Evolutionary conservation across 2,888 invertebrate species (phyloP), one percentile per base, ranked within the genome.

Genomic region (Cetonia aurata): DNA sequence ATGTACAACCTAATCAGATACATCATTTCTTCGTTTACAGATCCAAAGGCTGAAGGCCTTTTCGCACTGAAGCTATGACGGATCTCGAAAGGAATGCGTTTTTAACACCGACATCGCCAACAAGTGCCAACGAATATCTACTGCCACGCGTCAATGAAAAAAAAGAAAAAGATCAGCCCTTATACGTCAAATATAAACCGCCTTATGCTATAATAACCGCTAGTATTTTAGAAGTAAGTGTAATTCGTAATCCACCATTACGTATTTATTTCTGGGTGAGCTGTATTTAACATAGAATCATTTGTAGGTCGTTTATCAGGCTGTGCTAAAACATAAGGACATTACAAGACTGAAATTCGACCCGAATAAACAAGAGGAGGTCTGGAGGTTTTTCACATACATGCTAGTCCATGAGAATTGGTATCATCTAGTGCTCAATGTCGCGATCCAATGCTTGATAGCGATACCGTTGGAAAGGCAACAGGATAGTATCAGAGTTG

Each of bases 351-450:
- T 90, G 68, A 87, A 89, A 73, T 91, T 89, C 83, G 87, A 90
- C 77, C 90, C 91, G 0, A 86, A 86, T 75, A 89, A 90, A 83
- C 87, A 91, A 76, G 84, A 86, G 55, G 88, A 94, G 83, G 86
- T 92, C 33, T 96, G 95, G 96, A 88, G 95, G 74, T 91, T 93
- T 80, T 80, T 93, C 69, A 90, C 92, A 52, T 96, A 96, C 83
- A 93, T 93, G 87, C 86, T 92, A 76, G 85, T 95, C 69, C 96
- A 96, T 85, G 92, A 92, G 67, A 92, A 90, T 83, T 86, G 88
- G 78, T 87, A 90, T 57, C 96, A 96, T 83, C 86, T 96, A 72
- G 86, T 90, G 19, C 88, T 95, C 78, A 96, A 96, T 85, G 86
- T 93, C 74, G 84, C 89, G 74, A 89, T 93, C 73, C 93, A 93